Evolutionary conservation across 2,797 vertebrate species (phyloP).

Genomic region (Molothrus ater): DNA sequence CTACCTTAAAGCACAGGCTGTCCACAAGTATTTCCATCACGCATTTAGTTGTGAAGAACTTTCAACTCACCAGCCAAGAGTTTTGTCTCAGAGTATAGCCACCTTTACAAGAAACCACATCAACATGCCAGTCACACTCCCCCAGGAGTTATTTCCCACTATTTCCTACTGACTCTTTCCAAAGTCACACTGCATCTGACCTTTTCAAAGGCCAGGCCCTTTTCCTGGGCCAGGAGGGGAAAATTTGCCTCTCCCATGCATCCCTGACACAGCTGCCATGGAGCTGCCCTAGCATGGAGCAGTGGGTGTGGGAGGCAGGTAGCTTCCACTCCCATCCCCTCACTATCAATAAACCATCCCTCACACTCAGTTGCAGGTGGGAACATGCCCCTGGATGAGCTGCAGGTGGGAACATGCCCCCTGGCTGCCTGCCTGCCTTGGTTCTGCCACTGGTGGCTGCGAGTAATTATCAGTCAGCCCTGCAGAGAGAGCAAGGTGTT

Average conservation of each 20-base stretch:
- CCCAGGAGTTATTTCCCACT: not conserved
- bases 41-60: not conserved
- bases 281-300: not conserved
- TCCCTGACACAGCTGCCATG: not conserved
- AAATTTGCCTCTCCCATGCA: not conserved
- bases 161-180: not conserved
- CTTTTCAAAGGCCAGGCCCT: not conserved
- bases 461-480: not conserved
- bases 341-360: not conserved
- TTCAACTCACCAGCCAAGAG: not conserved
- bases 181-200: not conserved
- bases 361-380: not conserved
- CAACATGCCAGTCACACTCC: not conserved
- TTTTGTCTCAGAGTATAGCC: not conserved
- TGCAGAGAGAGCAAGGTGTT: not conserved
- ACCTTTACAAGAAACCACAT: not conserved
- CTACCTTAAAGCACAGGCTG: not conserved
- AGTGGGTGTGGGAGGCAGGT: not conserved
- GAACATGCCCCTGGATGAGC: not conserved
- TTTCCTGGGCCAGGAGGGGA: not conserved
- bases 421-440: not conserved
- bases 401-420: not conserved
- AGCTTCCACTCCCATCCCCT: not conserved
- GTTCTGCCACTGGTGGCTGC: not conserved
- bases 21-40: not conserved